Evolutionary conservation across 2,888 invertebrate genomes (phyloP).

Genomic region (Acanthoscelides obtectus): DNA sequence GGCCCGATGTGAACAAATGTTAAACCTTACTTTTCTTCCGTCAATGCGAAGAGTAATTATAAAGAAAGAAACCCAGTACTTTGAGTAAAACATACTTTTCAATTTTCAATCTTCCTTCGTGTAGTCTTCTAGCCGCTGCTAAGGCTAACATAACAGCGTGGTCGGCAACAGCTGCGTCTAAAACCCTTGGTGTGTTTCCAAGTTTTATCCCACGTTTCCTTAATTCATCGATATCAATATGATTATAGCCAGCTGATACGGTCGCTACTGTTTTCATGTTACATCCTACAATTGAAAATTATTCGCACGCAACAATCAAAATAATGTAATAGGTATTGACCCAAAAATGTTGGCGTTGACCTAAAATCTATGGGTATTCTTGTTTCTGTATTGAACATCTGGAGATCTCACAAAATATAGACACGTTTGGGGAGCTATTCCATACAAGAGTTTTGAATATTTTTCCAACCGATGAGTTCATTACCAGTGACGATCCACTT

Average conservation of each 20-base stretch:
- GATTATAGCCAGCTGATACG: slow-evolving; percentile 84
- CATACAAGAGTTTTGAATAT: no score
- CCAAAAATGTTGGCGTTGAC: no score
- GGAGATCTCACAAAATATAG: no score
- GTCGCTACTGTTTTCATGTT: slow-evolving; percentile 69
- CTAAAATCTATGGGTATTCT: no score
- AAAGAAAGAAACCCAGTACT: not conserved
- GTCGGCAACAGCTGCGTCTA: slow-evolving; percentile 78
- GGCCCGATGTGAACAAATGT: no score
- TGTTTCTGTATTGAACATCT: no score
- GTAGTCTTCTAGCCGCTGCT: slow-evolving; percentile 68
- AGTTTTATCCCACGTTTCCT: slow-evolving; percentile 67
- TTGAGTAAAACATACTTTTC: slow-evolving; percentile 51
- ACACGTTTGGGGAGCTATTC: no score
- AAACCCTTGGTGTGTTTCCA: slow-evolving; percentile 74
- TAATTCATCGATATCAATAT: slow-evolving; percentile 70
- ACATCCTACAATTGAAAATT: not conserved
- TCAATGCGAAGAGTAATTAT: no score
- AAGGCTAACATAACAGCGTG: slow-evolving; percentile 72
- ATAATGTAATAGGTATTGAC: not conserved
- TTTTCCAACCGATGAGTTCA: no score
- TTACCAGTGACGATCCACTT: no score
- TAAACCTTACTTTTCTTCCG: no score
- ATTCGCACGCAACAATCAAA: no score
- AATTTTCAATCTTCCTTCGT: slow-evolving; percentile 67